These are phyloP conservation scores for Macquaria australasica DNA, from an alignment of 2,113 vertebrate genomes.

Conservation along the genomic window DNA sequence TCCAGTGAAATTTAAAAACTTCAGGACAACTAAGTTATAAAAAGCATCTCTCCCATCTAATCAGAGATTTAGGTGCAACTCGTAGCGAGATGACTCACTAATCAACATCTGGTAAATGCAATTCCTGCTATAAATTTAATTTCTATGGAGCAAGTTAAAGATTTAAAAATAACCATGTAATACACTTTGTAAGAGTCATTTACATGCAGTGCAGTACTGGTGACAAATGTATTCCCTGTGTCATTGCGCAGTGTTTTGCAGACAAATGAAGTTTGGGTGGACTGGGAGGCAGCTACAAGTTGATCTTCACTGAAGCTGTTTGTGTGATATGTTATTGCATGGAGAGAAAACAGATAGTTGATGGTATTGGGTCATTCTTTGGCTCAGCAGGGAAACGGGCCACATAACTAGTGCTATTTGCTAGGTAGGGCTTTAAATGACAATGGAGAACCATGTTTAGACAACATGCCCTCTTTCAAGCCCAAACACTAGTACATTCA, in stretches of 20 bases:
- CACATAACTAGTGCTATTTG: constrained; percentile 69
- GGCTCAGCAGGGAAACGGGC: constrained; percentile 76
- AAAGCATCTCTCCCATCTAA: constrained; percentile 47
- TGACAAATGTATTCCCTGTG: constrained; percentile 53
- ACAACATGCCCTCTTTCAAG: constrained; percentile 55
- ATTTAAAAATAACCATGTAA: constrained; percentile 38
- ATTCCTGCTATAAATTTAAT: constrained; percentile 39
- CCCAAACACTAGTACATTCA: constrained; percentile 80
- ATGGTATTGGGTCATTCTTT: constrained; percentile 78
- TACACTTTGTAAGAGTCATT: constrained; percentile 29
- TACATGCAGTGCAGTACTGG: constrained; percentile 30
- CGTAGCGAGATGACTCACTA: constrained; percentile 30
- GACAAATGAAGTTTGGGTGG: constrained; percentile 52
- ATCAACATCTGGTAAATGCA: constrained; percentile 37
- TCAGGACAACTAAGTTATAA: constrained; percentile 46
- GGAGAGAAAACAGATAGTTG: constrained; percentile 63
- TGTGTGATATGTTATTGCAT: constrained; percentile 65
- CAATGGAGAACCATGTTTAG: constrained; percentile 47
- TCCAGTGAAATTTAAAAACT: constrained; percentile 43
- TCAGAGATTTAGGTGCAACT: constrained; percentile 64
- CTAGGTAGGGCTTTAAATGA: constrained; percentile 61
- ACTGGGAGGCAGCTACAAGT: constrained; percentile 67
- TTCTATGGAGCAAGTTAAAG: constrained; percentile 45
- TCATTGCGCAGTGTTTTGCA: constrained; percentile 36
- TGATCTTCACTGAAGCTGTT: constrained; percentile 62